These are phyloP conservation scores for Drosophila melanosoma DNA, from an alignment of 2,888 invertebrate species.

Conservation along the genomic window DNA sequence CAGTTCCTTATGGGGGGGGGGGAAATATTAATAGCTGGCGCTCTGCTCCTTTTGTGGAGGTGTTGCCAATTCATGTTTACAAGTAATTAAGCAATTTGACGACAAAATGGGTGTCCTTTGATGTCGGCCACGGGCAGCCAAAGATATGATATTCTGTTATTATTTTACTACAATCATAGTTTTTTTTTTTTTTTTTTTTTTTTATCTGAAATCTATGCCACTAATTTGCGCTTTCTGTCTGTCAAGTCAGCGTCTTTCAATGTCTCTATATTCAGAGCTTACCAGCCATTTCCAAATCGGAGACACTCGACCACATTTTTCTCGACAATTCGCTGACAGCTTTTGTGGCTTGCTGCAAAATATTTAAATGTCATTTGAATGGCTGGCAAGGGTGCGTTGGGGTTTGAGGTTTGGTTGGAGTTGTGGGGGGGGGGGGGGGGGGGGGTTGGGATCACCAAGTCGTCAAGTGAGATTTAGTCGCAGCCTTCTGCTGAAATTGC, in stretches of 20 bases:
- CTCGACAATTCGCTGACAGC: constrained; percentile 59
- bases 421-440: too few relatives aligned
- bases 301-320: constrained; percentile 48
- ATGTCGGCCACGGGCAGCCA: constrained; percentile 43
- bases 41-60: constrained; percentile 36
- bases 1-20: constrained; percentile 16
- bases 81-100: constrained; percentile 76
- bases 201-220: constrained; percentile 30
- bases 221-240: constrained; percentile 68
- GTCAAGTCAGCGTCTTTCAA: constrained; percentile 43
- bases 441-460: constrained; percentile 5
- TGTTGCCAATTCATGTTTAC: constrained; percentile 78
- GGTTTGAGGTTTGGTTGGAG: not conserved
- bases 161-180: constrained; percentile 31
- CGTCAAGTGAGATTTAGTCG: constrained; percentile 27
- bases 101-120: constrained; percentile 53
- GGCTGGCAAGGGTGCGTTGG: constrained; percentile 27
- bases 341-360: constrained; percentile 62
- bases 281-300: constrained; percentile 7
- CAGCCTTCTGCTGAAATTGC: constrained; percentile 61
- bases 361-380: constrained; percentile 73
- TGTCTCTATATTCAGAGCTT: constrained; percentile 35
- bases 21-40: constrained; percentile 51
- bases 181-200: constrained; percentile 14
- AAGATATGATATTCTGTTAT: constrained; percentile 48